phyloP scores from a whole-genome alignment of 2,888 invertebrate genomes.

The Acronicta alni region DNA sequence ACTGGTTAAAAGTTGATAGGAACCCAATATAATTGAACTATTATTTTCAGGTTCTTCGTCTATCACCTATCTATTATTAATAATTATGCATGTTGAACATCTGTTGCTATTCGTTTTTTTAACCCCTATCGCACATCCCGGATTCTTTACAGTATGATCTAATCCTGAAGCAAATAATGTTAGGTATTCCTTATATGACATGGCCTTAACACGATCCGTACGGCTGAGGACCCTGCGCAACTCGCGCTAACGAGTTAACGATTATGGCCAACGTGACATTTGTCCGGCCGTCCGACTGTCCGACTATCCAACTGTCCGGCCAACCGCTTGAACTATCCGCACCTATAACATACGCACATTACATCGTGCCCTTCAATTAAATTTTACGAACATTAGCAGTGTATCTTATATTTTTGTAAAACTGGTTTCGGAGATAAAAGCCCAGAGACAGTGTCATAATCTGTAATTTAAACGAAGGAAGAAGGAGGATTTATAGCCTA shows the following conservation, averaged over 20 bases:
- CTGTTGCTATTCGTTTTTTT: too few relatives aligned
- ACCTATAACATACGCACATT: slow-evolving; percentile 1
- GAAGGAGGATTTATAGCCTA: too few relatives aligned
- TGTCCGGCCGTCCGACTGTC: slow-evolving; percentile 7
- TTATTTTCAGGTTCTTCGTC: too few relatives aligned
- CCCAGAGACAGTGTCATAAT: too few relatives aligned
- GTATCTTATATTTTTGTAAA: not conserved
- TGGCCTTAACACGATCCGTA: slow-evolving; percentile 22
- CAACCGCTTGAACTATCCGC: not conserved
- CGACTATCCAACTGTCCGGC: not conserved
- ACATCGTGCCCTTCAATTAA: not conserved
- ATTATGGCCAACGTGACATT: slow-evolving; percentile 45
- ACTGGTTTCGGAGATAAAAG: not conserved
- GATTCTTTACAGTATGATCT: too few relatives aligned
- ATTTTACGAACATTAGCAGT: not conserved
- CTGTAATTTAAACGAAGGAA: too few relatives aligned
- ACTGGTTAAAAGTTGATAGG: too few relatives aligned
- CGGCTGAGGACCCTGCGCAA: slow-evolving; percentile 15
- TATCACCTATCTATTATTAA: too few relatives aligned
- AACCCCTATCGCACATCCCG: too few relatives aligned
- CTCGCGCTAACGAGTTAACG: slow-evolving; percentile 33
- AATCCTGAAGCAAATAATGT: not conserved
- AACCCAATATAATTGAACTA: too few relatives aligned
- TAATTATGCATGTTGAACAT: too few relatives aligned
- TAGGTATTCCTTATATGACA: not conserved